phyloP scores from a whole-genome alignment of 2,113 vertebrate species.

The Lepisosteus oculatus region DNA sequence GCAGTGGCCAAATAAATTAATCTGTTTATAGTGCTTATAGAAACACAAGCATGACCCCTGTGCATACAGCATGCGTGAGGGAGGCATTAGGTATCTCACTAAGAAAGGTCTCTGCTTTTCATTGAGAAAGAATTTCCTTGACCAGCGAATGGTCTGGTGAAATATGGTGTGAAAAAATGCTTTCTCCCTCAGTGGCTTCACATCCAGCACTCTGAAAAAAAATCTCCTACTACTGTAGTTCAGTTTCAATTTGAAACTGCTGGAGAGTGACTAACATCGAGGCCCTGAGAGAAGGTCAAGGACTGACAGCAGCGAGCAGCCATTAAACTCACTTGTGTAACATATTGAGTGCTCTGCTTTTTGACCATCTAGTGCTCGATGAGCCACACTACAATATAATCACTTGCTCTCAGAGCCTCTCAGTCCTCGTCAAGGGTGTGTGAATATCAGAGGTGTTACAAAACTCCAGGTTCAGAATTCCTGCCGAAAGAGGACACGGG shows the following conservation, averaged over 20 bases:
- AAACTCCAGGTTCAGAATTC: constrained; percentile 25
- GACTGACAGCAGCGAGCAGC: constrained; percentile 51
- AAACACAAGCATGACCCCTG: no score
- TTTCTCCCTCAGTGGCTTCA: no score
- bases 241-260: constrained; percentile 56
- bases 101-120: constrained; percentile 15
- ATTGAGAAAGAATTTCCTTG: constrained; percentile 12
- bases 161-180: no score
- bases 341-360: constrained; percentile 52
- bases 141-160: no score
- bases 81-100: constrained; percentile 26
- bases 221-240: constrained; percentile 36
- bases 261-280: constrained; percentile 51
- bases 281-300: constrained; percentile 54
- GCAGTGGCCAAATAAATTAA: no score
- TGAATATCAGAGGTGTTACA: constrained; percentile 34
- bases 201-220: neutral
- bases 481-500: constrained; percentile 16
- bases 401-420: constrained; percentile 39
- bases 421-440: constrained; percentile 26
- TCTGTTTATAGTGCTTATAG: no score
- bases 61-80: constrained; percentile 15
- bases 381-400: constrained; percentile 47
- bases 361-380: constrained; percentile 53
- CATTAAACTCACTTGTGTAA: constrained; percentile 55